Percentiles rank a stretch among this genome's conserved stretches.
Conservation (phyloP, 2,888 invertebrate species). For the Caenorhabditis sp. region DNA sequence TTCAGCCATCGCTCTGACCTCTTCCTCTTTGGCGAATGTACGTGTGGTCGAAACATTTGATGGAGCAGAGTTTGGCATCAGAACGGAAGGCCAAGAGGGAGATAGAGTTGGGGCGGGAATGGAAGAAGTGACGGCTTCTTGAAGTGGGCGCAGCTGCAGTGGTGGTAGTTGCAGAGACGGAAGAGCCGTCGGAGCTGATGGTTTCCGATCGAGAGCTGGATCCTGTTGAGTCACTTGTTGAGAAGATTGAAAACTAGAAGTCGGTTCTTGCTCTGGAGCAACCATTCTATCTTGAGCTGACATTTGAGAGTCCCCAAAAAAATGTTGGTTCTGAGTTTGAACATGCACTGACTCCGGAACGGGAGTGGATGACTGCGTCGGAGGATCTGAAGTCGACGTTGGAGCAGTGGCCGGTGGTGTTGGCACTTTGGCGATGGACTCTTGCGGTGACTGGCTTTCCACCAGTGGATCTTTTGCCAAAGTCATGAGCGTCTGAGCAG, state of each 20-base stretch:
- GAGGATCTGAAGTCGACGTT: too few relatives aligned
- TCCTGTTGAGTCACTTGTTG: not conserved
- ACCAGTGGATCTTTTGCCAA: not conserved
- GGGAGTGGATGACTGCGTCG: too few relatives aligned
- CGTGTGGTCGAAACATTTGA: not conserved
- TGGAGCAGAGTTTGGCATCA: conserved; percentile 1
- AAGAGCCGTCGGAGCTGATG: not conserved
- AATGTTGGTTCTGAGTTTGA: too few relatives aligned
- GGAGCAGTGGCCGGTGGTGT: too few relatives aligned
- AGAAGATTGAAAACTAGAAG: not conserved
- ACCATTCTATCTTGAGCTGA: too few relatives aligned
- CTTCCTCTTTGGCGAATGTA: conserved; percentile 60
- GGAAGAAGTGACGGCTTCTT: not conserved
- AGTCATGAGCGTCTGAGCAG: not conserved
- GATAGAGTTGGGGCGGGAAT: not conserved
- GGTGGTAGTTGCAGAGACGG: not conserved
- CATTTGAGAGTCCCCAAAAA: too few relatives aligned
- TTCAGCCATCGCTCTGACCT: conserved; percentile 52
- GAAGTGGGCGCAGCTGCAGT: conserved; percentile 10
- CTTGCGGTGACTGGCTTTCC: not conserved
- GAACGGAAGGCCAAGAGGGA: not conserved
- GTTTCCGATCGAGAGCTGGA: not conserved
- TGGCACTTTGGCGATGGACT: not conserved
- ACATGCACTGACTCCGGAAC: too few relatives aligned
- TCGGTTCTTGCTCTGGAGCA: not conserved